Conservation (phyloP, 2,888 invertebrate genomes). For the Mechanitis messenoides region DNA sequence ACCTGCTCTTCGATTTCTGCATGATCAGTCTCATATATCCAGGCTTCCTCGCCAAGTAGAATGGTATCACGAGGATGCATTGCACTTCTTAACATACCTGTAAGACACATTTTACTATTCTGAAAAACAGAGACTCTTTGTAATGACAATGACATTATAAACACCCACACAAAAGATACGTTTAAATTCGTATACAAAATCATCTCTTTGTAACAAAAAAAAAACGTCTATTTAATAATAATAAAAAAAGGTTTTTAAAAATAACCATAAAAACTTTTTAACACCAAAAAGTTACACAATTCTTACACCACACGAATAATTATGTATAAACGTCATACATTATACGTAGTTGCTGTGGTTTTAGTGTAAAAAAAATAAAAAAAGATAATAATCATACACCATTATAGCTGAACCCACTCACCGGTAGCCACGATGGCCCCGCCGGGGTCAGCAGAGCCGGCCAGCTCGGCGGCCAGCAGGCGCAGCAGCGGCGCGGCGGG, state of each 20-base stretch:
- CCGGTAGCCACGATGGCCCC: conserved; percentile 84
- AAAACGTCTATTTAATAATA: no score
- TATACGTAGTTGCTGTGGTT: no score
- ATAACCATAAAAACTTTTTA: no score
- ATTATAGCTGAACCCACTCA: conserved; percentile 14
- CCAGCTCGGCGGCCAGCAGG: conserved; percentile 95
- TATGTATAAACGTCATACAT: no score
- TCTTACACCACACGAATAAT: no score
- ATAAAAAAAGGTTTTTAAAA: no score
- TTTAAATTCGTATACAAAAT: no score
- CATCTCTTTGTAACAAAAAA: no score
- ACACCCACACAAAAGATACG: no score
- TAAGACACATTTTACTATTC: conserved; percentile 3
- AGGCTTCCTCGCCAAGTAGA: conserved; percentile 87
- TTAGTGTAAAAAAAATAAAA: no score
- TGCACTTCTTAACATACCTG: conserved; percentile 59
- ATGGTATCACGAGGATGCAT: conserved; percentile 80
- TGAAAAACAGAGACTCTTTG: not conserved
- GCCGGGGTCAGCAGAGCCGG: conserved; percentile 94
- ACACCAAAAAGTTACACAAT: no score
- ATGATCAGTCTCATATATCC: conserved; percentile 97
- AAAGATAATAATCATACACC: not conserved
- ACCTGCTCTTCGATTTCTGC: conserved; percentile 98
- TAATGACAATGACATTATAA: not conserved
- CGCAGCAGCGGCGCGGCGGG: conserved; percentile 80